phyloP scores from a whole-genome alignment of 2,113 vertebrate genomes.

The Upupa epops region DNA sequence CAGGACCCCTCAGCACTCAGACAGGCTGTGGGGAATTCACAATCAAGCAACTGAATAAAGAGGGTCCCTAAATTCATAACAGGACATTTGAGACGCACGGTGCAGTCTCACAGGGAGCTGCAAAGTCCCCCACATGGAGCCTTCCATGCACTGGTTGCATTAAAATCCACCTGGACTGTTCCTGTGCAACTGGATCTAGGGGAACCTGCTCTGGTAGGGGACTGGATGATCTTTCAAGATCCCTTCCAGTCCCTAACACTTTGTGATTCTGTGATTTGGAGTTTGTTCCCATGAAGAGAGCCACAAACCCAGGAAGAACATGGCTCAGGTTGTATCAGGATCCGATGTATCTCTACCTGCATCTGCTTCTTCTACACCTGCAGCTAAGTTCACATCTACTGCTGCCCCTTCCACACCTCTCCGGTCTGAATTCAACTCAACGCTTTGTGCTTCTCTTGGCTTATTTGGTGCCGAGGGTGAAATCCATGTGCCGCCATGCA shows the following conservation, averaged over 20 bases:
- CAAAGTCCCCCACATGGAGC: neutral
- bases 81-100: neutral
- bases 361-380: neutral
- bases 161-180: too few species aligned
- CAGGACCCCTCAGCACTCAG: neutral
- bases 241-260: too few species aligned
- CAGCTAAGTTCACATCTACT: neutral
- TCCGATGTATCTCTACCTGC: neutral
- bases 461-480: accelerated
- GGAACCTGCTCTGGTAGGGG: too few species aligned
- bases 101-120: neutral
- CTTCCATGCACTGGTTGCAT: neutral
- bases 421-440: neutral
- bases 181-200: too few species aligned
- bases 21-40: neutral
- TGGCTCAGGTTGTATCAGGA: neutral
- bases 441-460: neutral
- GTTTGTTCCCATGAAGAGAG: neutral
- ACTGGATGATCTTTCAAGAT: too few species aligned
- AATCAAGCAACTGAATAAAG: neutral
- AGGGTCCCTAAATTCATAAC: neutral
- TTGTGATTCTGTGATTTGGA: too few species aligned
- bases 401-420: neutral
- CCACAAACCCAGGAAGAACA: neutral
- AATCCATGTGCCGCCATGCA: neutral